Conservation (phyloP, 1,140 invertebrate species). For the Zaprionus vittiger region DNA sequence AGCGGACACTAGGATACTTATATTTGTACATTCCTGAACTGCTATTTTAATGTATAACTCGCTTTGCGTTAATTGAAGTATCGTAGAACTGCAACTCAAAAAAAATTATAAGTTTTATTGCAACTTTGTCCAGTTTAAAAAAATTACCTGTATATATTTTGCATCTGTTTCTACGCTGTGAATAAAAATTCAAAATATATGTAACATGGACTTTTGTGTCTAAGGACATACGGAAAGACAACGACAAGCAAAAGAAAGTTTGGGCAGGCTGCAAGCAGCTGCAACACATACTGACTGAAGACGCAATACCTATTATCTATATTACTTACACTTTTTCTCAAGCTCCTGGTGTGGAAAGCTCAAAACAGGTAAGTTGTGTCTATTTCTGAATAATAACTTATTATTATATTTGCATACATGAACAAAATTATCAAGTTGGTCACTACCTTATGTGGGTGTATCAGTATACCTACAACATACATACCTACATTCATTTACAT, state of each 20-base stretch:
- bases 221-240: conserved; percentile 25
- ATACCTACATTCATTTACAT: not conserved
- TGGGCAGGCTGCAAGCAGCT: conserved; percentile 38
- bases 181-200: conserved; percentile 3
- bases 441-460: not conserved
- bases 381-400: not conserved
- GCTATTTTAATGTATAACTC: conserved; percentile 57
- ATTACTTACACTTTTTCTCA: not conserved
- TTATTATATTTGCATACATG: not conserved
- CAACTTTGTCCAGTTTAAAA: conserved; percentile 29
- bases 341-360: not conserved
- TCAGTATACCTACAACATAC: conserved; percentile 4
- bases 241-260: conserved; percentile 60
- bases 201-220: conserved; percentile 25
- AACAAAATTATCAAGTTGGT: no score
- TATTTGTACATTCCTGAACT: conserved; percentile 37
- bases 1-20: conserved; percentile 41
- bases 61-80: conserved; percentile 52
- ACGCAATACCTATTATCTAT: not conserved
- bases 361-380: not conserved
- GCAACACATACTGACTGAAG: conserved; percentile 23
- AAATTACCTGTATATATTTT: conserved; percentile 3
- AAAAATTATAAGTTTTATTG: conserved; percentile 26
- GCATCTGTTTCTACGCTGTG: not conserved
- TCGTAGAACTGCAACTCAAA: conserved; percentile 58